Evolutionary conservation across 2,113 vertebrate genomes (phyloP).

Genomic region (Rousettus leschenaultii): DNA sequence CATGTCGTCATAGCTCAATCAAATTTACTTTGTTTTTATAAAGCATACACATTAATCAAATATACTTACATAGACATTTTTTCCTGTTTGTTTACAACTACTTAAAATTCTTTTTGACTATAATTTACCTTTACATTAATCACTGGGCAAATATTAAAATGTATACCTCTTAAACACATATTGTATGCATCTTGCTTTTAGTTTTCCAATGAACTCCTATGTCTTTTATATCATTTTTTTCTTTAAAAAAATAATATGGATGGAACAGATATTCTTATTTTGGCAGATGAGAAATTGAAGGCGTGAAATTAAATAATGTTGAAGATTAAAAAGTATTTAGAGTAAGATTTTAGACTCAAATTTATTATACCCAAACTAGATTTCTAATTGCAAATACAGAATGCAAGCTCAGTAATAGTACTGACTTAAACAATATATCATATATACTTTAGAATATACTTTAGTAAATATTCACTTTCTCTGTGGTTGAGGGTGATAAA

Average conservation of each 20-base stretch:
- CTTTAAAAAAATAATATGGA: not conserved
- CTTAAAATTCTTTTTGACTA: not conserved
- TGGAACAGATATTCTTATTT: not conserved
- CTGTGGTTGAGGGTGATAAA: not conserved
- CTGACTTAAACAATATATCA: not conserved
- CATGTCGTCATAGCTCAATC: not conserved
- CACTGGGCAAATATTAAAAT: not conserved
- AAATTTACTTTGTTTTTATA: not conserved
- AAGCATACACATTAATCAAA: not conserved
- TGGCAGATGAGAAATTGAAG: not conserved
- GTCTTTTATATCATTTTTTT: not conserved
- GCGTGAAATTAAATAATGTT: not conserved
- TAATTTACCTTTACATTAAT: not conserved
- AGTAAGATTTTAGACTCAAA: not conserved
- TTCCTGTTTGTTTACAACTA: not conserved
- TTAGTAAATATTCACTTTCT: not conserved
- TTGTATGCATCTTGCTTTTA: not conserved
- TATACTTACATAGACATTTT: not conserved
- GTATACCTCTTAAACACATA: not conserved
- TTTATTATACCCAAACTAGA: not conserved
- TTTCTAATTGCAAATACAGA: not conserved
- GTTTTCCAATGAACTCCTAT: not conserved
- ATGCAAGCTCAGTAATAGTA: not conserved
- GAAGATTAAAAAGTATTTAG: not conserved
- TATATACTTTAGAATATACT: not conserved